Base-by-base conservation (phyloP, 1,140 invertebrate species). In the Orchesella cincta region DNA sequence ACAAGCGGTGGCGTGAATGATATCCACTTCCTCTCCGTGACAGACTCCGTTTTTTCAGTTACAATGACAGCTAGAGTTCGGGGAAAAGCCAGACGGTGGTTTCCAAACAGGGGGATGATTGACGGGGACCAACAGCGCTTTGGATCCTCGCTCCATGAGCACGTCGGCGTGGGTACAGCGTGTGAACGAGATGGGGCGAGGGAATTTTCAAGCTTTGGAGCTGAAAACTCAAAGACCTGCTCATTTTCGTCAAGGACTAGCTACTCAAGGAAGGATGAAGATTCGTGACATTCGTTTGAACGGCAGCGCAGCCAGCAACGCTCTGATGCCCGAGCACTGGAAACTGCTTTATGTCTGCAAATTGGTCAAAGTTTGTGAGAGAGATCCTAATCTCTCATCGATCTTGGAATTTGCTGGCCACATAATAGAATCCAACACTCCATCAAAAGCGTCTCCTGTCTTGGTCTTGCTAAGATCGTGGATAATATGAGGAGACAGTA, bases 291-390 rank as follows among this genome's bases (percentile, higher is more conserved):
- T 99, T 82, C 91, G 97, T 62, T 88, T 99, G 78, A 99, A 99
- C 86, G 98, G 98, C n/a, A 97, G 97, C 36, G 96, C 95, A n/a
- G 98, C 97, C 46, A 94, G 93, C 77, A 94, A 98, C 87, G 95
- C 98, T 74, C 89, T 99, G 80, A 93, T 94, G 74, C 92, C 92
- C 62, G 87, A 87, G 54, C 92, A 93, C 83, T 90, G 92, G 93
- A 84, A 76, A 75, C 74, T 85, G 81, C 62, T 80, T 23, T 99
- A 99, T 88, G 97, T 99, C 16, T 93, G 95, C 85, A 99, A 99
- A 87, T 99, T 99, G 97, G 97, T 99, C n/a, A 98, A 99, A 88
- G 97, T 99, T 62, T 93, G 92, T 84, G 94, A 94, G 84, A 93
- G 95, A 26, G 97, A 99, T 86, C 89, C 81, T 99, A 98, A 98